Base-by-base conservation (phyloP, 2,797 vertebrate genomes). In the Lophius americanus region DNA sequence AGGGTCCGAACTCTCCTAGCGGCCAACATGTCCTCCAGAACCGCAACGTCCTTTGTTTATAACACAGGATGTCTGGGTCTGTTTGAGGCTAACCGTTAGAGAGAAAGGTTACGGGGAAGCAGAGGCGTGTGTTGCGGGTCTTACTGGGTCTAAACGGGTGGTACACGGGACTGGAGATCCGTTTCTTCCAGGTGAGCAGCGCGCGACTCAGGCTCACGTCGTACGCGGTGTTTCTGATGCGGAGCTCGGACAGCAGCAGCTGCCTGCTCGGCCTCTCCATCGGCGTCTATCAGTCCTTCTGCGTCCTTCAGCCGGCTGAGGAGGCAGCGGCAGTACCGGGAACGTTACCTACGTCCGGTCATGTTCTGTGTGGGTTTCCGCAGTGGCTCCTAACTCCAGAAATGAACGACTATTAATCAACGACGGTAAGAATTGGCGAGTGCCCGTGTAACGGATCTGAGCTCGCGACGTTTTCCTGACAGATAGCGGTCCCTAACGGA, bases 141-240 rank as follows among this genome's bases (percentile, higher is more conserved):
- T 92, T 90, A 92, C 91, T 87, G 77, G 81, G 81, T 87, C 78
- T 86, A 49, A 91, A 88, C 35, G 88, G 83, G 56, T 85, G 89
- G 80, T 89, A 87, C 46, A 88, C 69, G 9, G 86, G 85, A 64
- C 89, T 90, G 38, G 75, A 84, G 53, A 56, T 43, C 59, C 76
- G 76, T 80, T 91, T 88, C 74, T 92, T 93, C 96, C 96, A 97
- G 60, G 85, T 78, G 70, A 97, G 91, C 78, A 89, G 51, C 33
- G 84, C 91, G 82, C 91, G 89, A 79, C 93, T 94, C 85, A 97
- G 89, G 80, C 91, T 93, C 67, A 97, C 95, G 55, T 95, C 92
- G 76, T 90, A 94, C 70, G 80, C 85, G 58, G 90, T 79, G 90
- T 82, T 92, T 74, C 93, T 89, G 82, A 96, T 82, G 72, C 91